phyloP scores from a whole-genome alignment of 2,888 invertebrate genomes.

The Brachyopa scutellaris region DNA sequence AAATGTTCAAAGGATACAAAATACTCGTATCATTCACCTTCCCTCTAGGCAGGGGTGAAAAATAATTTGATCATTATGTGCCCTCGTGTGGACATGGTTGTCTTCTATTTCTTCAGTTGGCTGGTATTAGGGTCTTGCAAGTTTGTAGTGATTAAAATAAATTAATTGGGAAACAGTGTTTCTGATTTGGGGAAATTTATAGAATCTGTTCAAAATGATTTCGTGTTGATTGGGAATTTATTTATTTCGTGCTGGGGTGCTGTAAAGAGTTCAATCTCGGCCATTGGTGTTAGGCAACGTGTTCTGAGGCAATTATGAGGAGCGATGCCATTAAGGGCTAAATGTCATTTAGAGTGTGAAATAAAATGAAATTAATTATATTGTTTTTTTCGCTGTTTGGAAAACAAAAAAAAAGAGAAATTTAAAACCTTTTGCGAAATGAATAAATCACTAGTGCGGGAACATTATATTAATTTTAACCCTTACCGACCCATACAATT shows the following conservation, averaged over 20 bases:
- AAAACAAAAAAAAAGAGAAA: too few relatives aligned
- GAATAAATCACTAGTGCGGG: too few relatives aligned
- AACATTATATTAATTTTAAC: too few relatives aligned
- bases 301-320: too few relatives aligned
- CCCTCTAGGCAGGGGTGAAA: constrained; percentile 38
- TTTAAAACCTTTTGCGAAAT: too few relatives aligned
- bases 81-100: constrained; percentile 50
- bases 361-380: too few relatives aligned
- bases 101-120: constrained; percentile 21
- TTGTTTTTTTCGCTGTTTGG: too few relatives aligned
- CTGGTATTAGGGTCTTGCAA: constrained; percentile 42
- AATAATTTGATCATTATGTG: constrained; percentile 63
- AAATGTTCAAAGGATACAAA: not conserved
- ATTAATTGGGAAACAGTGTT: constrained; percentile 60
- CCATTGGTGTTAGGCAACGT: too few relatives aligned
- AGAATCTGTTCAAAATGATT: constrained; percentile 33
- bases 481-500: too few relatives aligned
- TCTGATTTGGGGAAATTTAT: constrained; percentile 42
- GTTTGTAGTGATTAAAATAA: constrained; percentile 62
- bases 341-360: too few relatives aligned
- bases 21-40: not conserved
- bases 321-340: too few relatives aligned
- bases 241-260: constrained; percentile 1
- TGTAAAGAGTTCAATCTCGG: too few relatives aligned
- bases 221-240: constrained; percentile 15